Percentiles rank a stretch among this genome's conserved stretches.
Conservation (phyloP, 2,797 vertebrate species). For the Merluccius polli region DNA sequence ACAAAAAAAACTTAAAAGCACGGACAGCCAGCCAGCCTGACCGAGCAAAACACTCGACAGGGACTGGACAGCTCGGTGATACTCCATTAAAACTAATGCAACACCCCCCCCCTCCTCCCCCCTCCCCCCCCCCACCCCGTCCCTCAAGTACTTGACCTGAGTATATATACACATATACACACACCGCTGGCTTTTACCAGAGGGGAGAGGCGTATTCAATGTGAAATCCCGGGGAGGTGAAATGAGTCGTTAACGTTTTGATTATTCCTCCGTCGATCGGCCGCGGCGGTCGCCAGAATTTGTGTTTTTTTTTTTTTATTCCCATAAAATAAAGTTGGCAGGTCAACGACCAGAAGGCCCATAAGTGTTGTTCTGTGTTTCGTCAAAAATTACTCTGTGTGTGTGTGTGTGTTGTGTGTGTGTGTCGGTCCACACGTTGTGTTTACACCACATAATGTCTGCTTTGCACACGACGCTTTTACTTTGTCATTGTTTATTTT, state of each 20-base stretch:
- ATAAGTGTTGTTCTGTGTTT: slow-evolving; percentile 26
- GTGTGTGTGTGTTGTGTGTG: slow-evolving; percentile 5
- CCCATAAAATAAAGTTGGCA: slow-evolving; percentile 4
- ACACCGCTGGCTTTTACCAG: slow-evolving; percentile 12
- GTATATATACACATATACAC: slow-evolving; percentile 14
- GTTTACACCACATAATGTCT: too few relatives aligned
- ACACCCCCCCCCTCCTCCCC: not conserved
- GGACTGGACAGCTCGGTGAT: slow-evolving; percentile 48
- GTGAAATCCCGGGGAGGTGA: slow-evolving; percentile 5
- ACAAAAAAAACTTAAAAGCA: slow-evolving; percentile 47
- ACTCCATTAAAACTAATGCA: slow-evolving; percentile 51
- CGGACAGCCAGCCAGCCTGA: slow-evolving; percentile 14
- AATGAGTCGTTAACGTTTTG: slow-evolving; percentile 15
- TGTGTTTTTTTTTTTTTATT: too few relatives aligned
- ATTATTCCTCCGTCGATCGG: slow-evolving; percentile 26
- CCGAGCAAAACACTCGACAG: slow-evolving; percentile 58
- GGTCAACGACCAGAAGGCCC: too few relatives aligned
- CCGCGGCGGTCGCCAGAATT: slow-evolving; percentile 15
- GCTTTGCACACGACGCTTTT: too few relatives aligned
- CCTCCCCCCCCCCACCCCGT: not conserved
- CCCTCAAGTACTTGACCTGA: slow-evolving; percentile 24
- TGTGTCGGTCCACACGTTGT: not conserved
- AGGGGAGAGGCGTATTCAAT: not conserved
- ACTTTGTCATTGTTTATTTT: slow-evolving; percentile 15
- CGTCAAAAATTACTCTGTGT: slow-evolving; percentile 9